Evolutionary conservation across 2,797 vertebrate genomes (phyloP).

Genomic region (Alosa sapidissima): DNA sequence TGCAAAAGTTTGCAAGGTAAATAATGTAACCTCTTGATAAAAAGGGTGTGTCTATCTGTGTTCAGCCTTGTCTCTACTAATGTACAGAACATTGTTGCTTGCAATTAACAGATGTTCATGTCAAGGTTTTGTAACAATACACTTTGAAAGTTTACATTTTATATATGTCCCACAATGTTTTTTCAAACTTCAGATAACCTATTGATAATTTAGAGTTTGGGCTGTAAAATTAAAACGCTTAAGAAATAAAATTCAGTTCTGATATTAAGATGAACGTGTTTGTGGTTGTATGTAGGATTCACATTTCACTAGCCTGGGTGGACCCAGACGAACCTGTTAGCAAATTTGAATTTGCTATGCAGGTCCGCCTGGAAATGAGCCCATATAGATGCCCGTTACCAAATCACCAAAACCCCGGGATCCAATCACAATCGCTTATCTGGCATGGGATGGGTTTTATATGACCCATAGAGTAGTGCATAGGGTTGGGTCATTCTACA

Average conservation of each 20-base stretch:
- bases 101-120: slow-evolving; percentile 72
- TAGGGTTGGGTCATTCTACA: too few relatives aligned
- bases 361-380: too few relatives aligned
- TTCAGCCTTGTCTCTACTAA: slow-evolving; percentile 36
- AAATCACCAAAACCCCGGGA: too few relatives aligned
- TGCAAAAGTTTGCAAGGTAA: slow-evolving; percentile 43
- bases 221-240: slow-evolving; percentile 9
- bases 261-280: slow-evolving; percentile 27
- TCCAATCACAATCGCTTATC: too few relatives aligned
- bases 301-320: neutral
- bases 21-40: slow-evolving; percentile 38
- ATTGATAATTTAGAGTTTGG: slow-evolving; percentile 15
- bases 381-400: too few relatives aligned
- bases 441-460: too few relatives aligned
- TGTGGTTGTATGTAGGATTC: neutral
- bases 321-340: too few relatives aligned
- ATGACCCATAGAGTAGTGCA: too few relatives aligned
- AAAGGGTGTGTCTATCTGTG: slow-evolving; percentile 29
- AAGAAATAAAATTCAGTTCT: slow-evolving; percentile 12
- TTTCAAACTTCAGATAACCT: neutral
- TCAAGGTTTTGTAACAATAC: slow-evolving; percentile 72
- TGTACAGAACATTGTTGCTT: slow-evolving; percentile 46
- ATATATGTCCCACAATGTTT: slow-evolving; percentile 8
- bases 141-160: slow-evolving; percentile 81
- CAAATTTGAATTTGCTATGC: too few relatives aligned